These are phyloP conservation scores for Drosophila mayri DNA, from an alignment of 1,140 invertebrate genomes.

Conservation along the genomic window DNA sequence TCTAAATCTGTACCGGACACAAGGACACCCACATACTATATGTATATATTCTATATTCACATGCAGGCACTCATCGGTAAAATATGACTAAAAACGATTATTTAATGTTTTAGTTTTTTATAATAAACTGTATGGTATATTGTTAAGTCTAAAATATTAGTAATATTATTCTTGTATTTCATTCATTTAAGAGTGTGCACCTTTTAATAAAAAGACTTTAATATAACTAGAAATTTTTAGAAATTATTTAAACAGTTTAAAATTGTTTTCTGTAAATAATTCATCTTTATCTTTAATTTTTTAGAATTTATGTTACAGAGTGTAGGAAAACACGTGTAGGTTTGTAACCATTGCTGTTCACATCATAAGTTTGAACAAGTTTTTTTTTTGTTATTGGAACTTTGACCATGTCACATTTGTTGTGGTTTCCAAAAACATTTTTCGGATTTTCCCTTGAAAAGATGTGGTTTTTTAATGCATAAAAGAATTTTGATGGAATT, in stretches of 20 bases:
- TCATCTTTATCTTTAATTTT: not conserved
- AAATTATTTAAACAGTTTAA: no score
- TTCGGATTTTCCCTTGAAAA: not conserved
- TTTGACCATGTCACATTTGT: conserved; percentile 18
- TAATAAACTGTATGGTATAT: not conserved
- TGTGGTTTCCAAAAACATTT: conserved; percentile 34
- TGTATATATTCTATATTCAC: conserved; percentile 4
- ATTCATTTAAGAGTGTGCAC: no score
- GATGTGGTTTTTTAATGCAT: not conserved
- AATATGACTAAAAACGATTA: not conserved
- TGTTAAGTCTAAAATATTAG: no score
- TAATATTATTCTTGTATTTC: no score
- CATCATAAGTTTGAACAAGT: conserved; percentile 11
- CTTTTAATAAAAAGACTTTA: no score
- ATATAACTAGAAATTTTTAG: no score
- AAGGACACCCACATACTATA: conserved; percentile 16
- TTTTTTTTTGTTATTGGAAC: conserved; percentile 1
- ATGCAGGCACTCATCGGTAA: conserved; percentile 5
- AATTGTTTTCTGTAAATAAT: not conserved
- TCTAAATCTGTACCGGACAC: conserved; percentile 55
- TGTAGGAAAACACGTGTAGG: conserved; percentile 1
- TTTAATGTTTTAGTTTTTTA: not conserved
- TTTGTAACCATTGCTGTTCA: conserved; percentile 3
- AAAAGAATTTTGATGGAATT: not conserved
- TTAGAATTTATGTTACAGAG: not conserved